Evolutionary conservation across 2,797 vertebrate genomes (phyloP), one percentile per base, ranked within the genome.

Genomic region (Gallinago solitaria): DNA sequence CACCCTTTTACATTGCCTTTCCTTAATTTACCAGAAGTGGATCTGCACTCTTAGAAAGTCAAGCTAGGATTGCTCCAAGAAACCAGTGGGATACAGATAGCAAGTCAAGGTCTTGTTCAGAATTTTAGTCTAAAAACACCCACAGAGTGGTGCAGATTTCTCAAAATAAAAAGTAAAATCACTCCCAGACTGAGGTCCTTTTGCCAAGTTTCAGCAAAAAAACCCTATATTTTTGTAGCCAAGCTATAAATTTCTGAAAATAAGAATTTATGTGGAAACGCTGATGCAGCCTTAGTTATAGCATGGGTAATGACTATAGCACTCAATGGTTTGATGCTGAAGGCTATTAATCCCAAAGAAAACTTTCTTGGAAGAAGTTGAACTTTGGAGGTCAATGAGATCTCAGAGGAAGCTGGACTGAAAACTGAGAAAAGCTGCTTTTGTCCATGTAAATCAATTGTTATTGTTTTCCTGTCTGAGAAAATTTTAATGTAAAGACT

Each of bases 241-340:
- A 89, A 94, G 48, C 61, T 95, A 74, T 81, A 89, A 90, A 93
- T 68, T 86, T 96, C 78, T 84, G 76, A 86, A 96, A 94, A 79
- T 41, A 67, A 87, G 48, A 78, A n/a, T 60, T 86, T 70, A 25
- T n/a, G n/a, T 68, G 35, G 81, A 96, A 91, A 64, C n/a, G 73
- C 77, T 96, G 86, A 93, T 74, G 48, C 33, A 86, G 69, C 16
- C 67, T 83, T 57, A 50, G 73, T 86, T 54, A 27, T 6, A 51
- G 68, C 41, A 25, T 21, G 51, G 48, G 59, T 79, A 76, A 68
- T 35, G 56, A 68, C 75, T 87, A 19, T 57, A 60, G 56, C 64
- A 83, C 17, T 87, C 27, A 30, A n/a, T 77, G 76, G 77, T 83
- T 90, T 90, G 71, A 60, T 57, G 73, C 70, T 76, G 73, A 65